Base-by-base conservation (phyloP, 2,113 vertebrate species). In the Crotophaga sulcirostris region DNA sequence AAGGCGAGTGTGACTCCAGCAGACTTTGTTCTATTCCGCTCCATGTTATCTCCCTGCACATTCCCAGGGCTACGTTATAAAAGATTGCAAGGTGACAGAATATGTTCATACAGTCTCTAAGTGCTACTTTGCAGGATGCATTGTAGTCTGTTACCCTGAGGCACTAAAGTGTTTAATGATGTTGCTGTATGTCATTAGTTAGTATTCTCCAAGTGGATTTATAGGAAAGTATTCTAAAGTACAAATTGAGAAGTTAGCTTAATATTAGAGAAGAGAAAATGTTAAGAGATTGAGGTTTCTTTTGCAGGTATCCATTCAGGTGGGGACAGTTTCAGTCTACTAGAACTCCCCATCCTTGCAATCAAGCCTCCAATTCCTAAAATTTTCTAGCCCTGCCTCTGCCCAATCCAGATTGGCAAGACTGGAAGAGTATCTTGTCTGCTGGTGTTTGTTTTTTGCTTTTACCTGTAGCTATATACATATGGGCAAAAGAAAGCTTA, bases 31-130 rank as follows among this genome's bases (percentile, higher is more conserved):
- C 81, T 92, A 28, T 94, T 94, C 88, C 1, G 0, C 77, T 64
- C 75, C 34, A 23, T 78, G 93, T 94, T 95, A 94, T 94, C 96
- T 97, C 76, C 90, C 89, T 80, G 63, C 73, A 60, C 89, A 82
- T 76, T 97, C 91, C 91, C 96, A 95, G 87, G 85, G 90, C 85
- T 94, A 69, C 1, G 25, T 76, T 90, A 28, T 38, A 84, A 90
- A 93, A 95, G 94, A 93, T 28, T 95, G 95, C 92, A 96, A 94
- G 95, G 95, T 97, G 93, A 94, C 96, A 96, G 95, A 78, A 70
- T 72, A 75, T 76, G 73, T 91, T 96, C 90, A 67, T 80, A 60
- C 76, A 91, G 87, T 76, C 78, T 96, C 62, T 51, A 60, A 97
- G 89, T 88, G 90, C 89, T 94, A 13, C 93, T 94, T 93, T 7